Base-by-base conservation (phyloP, 1,140 invertebrate genomes). In the Magallana ariakensis region DNA sequence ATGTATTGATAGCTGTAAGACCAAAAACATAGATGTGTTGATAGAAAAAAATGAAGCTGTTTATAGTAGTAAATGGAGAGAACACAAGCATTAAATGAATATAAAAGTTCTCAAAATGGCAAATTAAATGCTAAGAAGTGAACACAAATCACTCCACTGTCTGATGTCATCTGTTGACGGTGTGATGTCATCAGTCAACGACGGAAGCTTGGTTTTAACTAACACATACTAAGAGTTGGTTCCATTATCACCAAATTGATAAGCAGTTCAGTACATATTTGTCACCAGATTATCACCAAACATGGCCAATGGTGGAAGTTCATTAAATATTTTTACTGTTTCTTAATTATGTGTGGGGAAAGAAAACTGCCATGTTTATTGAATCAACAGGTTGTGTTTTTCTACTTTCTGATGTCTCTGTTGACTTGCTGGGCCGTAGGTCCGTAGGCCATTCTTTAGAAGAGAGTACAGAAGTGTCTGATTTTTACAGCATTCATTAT, bases 321-420 rank as follows among this genome's bases (percentile, higher is more conserved):
- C 19, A 75, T 75, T 75, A 75, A 75, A 75, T 75, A 75, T 75
- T 75, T 75, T 75, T 26, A 13, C 22, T 75, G 66, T 75, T 26
- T 75, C 66, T 75, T 75, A 75, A 75, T 75, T 75, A 75, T 33
- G 22, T 75, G 66, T 75, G 66, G 66, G 22, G 33, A 46, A 22
- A 75, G 66, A 75, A 75, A 75, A 75, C 66, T 13, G 66, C 9
- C 1, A 13, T 75, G 66, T 75, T 75, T 75, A 26, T 75, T 75
- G 66, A 75, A 75, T 75, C 66, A 75, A 75, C 66, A 75, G 66
- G 66, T 75, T 26, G 9, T 5, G 66, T 22, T 75, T 19, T 75
- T 19, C 22, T 11, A 11, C 6, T 26, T 75, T 46, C 33, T 75
- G 66, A 75, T 33, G 66, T 75, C 26, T 5, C 1, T 75, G 66